Evolutionary conservation across 2,797 vertebrate species (phyloP), one percentile per base, ranked within the genome.

Genomic region (Malacoctenus gilli): DNA sequence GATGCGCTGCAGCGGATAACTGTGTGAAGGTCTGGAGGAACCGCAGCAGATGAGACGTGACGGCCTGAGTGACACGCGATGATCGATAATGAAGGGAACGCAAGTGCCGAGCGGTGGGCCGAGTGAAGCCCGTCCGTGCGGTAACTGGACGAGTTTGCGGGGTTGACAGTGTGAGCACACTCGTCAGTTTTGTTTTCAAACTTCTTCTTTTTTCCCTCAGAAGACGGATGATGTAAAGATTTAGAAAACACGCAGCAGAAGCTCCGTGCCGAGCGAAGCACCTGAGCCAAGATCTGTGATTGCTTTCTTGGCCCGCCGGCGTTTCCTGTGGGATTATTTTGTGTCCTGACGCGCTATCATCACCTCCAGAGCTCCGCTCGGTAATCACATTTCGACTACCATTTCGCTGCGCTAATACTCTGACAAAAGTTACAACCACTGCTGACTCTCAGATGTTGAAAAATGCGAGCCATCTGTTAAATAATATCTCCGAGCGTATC

Each of bases 351-450:
- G 73, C 57, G 52, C 67, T 62, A 73, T 85, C 77, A 77, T 62
- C 70, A 22, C 54, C 48, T n/a, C 15, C 23, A 22, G 65, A n/a
- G 43, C 57, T 77, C 34, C 50, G 18, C 58, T 52, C 37, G 1
- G 46, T 74, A 72, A 74, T 82, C 56, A 71, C 62, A 67, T 69
- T 80, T 66, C 68, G 53, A 83, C 39, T 38, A n/a, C 46, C 60
- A 53, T 72, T 58, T 62, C 63, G 57, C 47, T 49, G 64, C 40
- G 11, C 66, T 78, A 83, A 73, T 32, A 32, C 9, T 32, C 30
- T 32, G 49, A 69, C 9, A 8, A 71, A 6, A 28, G 25, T 28
- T 42, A 64, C 35, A 52, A 57, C 47, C 11, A 18, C 21, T 56
- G 58, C 57, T 1, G 18, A 50, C 48, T 41, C 56, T 44, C 52